Evolutionary conservation across 2,797 vertebrate genomes (phyloP).

Genomic region (Periparus ater): DNA sequence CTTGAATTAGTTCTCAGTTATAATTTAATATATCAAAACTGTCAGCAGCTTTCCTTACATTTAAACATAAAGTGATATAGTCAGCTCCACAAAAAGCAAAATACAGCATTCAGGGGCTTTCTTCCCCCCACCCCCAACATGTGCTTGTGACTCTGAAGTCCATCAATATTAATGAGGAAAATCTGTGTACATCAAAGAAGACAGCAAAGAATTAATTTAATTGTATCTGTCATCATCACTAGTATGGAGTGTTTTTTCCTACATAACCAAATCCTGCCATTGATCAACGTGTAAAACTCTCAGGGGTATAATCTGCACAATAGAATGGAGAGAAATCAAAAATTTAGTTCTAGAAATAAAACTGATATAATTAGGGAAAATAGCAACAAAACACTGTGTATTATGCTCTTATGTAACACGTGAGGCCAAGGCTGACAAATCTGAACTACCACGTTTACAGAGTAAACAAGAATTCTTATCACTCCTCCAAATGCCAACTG

Average conservation of each 20-base stretch:
- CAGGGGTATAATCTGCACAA: neutral
- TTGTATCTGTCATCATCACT: conserved; percentile 14
- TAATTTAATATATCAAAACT: conserved; percentile 72
- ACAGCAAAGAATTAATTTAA: conserved; percentile 28
- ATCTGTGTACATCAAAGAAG: conserved; percentile 24
- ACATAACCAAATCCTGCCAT: neutral
- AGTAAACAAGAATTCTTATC: conserved; percentile 56
- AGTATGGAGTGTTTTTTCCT: neutral
- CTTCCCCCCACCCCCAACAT: neutral
- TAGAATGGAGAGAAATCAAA: neutral
- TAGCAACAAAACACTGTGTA: neutral
- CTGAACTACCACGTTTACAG: conserved; percentile 16
- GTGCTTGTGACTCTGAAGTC: neutral
- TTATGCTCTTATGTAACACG: neutral
- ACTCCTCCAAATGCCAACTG: conserved; percentile 2
- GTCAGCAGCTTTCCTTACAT: conserved; percentile 53
- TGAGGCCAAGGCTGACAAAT: neutral
- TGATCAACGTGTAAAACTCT: neutral
- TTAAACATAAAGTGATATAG: conserved; percentile 54
- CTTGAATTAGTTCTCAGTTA: conserved; percentile 77
- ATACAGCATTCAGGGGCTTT: conserved; percentile 32
- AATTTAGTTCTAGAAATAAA: neutral
- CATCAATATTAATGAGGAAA: conserved; percentile 33
- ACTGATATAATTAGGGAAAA: neutral
- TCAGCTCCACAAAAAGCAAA: conserved; percentile 58